Evolutionary conservation across 2,888 invertebrate genomes (phyloP).

Genomic region (Acrobasis consociella): DNA sequence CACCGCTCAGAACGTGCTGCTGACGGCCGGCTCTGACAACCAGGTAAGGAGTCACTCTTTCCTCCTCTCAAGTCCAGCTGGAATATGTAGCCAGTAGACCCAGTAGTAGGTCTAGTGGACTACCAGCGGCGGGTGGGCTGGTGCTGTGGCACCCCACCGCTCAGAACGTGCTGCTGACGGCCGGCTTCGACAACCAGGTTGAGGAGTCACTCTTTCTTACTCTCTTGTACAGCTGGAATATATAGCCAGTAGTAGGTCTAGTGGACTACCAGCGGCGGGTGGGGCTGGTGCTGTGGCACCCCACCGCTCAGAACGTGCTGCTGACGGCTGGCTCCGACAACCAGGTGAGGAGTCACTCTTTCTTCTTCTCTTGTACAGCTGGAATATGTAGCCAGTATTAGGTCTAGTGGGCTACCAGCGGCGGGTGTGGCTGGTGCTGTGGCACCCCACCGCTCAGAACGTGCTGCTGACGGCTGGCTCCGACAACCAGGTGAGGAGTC

Average conservation of each 20-base stretch:
- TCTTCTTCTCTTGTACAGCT: no score
- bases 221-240: no score
- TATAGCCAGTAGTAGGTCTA: conserved; percentile 91
- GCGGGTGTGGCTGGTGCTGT: not conserved
- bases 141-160: conserved; percentile 50
- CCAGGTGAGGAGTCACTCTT: conserved; percentile 79
- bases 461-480: no score
- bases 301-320: conserved; percentile 96
- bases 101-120: no score
- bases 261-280: conserved; percentile 96
- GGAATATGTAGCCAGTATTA: no score
- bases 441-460: conserved; percentile 70
- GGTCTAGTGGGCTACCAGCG: no score
- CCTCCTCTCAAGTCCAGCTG: no score
- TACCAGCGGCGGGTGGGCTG: not conserved
- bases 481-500: conserved; percentile 2
- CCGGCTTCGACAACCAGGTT: conserved; percentile 42
- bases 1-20: not conserved
- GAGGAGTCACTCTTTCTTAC: not conserved
- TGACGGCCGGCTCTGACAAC: no score
- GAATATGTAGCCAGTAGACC: no score
- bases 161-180: conserved; percentile 54
- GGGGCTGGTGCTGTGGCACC: conserved; percentile 97
- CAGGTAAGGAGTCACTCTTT: no score
- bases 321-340: conserved; percentile 97